Conservation (phyloP, 1,140 invertebrate genomes). For the Sweltsa coloradensis region DNA sequence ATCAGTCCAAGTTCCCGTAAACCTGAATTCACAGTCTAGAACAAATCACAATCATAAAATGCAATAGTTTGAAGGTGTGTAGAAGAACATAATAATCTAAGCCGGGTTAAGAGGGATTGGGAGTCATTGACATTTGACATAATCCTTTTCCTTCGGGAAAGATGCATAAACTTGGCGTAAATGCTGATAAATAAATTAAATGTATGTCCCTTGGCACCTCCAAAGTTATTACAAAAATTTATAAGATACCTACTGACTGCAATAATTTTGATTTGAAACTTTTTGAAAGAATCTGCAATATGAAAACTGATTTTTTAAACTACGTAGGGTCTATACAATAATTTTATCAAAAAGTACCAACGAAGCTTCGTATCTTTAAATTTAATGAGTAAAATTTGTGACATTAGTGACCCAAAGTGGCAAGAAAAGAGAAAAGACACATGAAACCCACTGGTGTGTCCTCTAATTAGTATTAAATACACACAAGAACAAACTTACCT, state of each 20-base stretch:
- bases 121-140: neutral
- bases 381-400: neutral
- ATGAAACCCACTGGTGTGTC: too few species aligned
- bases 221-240: neutral
- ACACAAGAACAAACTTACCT: conserved; percentile 12
- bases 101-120: conserved; percentile 4
- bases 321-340: conserved; percentile 9
- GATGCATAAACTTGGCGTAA: neutral
- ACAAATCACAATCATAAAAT: neutral
- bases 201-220: conserved; percentile 7
- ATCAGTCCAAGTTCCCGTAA: conserved; percentile 16
- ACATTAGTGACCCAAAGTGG: conserved; percentile 2
- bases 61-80: neutral
- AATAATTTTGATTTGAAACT: too few species aligned
- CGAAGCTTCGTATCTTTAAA: neutral
- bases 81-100: conserved; percentile 5
- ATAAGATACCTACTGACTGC: neutral
- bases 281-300: neutral
- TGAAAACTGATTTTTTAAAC: neutral
- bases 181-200: neutral
- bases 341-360: neutral
- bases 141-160: neutral
- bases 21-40: conserved; percentile 15
- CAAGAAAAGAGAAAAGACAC: too few species aligned
- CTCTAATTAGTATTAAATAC: too few species aligned